Base-by-base conservation (phyloP, 92 coral and sea anemone genomes). In the Anthopleura xanthogrammica region DNA sequence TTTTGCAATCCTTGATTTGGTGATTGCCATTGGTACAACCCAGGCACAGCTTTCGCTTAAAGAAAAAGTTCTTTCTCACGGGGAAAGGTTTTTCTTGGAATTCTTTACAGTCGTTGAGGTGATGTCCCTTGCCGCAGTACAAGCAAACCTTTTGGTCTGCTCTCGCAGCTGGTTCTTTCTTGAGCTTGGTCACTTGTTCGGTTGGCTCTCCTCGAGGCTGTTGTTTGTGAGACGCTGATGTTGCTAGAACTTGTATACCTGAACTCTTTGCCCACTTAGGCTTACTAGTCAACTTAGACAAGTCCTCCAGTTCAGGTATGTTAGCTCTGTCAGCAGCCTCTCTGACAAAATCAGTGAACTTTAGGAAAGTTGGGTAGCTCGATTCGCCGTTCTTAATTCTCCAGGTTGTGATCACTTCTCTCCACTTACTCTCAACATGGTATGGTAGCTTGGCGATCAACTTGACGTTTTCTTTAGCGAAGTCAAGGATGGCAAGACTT, bases 51-150 rank as follows among this genome's bases (percentile, higher is more conserved):
- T 76, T 89, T 72, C 78, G 73, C 71, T 85, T 82, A 72, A 84
- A 85, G 92, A 88, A 88, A 60, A 88, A 82, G 74, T 79, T 79
- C 56, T 88, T 85, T 55, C 88, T 88, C 60, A 81, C 85, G 23
- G 82, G 80, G 70, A 48, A 77, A 14, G 86, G 83, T 76, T 79
- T 76, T 56, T 81, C 83, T 29, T 50, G 23, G 72, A 90, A 83
- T 58, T 87, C 80, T 36, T 84, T 87, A 54, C 89, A 82, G 10
- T 72, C 23, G 41, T 77, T 81, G 23, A 88, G 82, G 46, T 52
- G 85, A 52, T 88, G 94, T 43, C 75, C 71, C 52, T 71, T 81
- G 56, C 70, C 81, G 52, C 90, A 89, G 75, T 77, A 79, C 85
- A 76, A 77, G 77, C 90, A 87, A 73, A 43, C 23, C 42, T 19